Evolutionary conservation across 2,113 vertebrate genomes (phyloP), one percentile per base, ranked within the genome.

Genomic region (Herpetotheres cachinnans): DNA sequence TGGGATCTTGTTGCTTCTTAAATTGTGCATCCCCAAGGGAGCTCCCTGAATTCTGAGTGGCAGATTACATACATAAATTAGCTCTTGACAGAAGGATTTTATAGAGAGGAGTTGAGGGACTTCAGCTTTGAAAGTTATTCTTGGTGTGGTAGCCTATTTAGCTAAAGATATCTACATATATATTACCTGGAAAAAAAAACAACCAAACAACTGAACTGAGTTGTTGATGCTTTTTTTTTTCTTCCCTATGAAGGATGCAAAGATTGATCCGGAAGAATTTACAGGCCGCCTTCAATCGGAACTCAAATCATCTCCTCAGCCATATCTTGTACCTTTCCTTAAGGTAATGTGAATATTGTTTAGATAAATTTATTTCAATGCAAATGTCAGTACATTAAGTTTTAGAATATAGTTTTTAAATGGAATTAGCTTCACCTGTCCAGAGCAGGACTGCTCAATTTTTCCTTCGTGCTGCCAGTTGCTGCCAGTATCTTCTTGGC

Each of bases 261-360:
- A 99, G 96, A 99, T 99, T 55, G 98, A 99, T 76, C 98, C 99
- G 5, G 98, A 99, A 95, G 98, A 99, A 97, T 99, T 99, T 98
- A 99, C 99, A 92, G 98, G 98, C 95, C 98, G 98, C 56, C 98
- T 99, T 89, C 98, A 99, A 42, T 98, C 98, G 4, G 99, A 99
- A 91, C 98, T 99, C 42, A 99, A 99, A 97, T 99, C 99, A 25
- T 99, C 99, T 82, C 99, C 99, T 16, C 99, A 99, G 97, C 99
- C 99, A 69, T 99, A 99, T 97, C 98, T 99, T 95, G 99, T 99
- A 87, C 99, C 99, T 85, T 99, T 99, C 93, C 98, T 99, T 70
- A 99, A 99, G 99, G 99, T 99, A 94, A 83, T 11, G 58, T 55
- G 55, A 34, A 26, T 54, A 15, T 46, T 77, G 5, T 25, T 83